phyloP scores from a whole-genome alignment of 2,113 vertebrate genomes.

The Lagopus leucura region DNA sequence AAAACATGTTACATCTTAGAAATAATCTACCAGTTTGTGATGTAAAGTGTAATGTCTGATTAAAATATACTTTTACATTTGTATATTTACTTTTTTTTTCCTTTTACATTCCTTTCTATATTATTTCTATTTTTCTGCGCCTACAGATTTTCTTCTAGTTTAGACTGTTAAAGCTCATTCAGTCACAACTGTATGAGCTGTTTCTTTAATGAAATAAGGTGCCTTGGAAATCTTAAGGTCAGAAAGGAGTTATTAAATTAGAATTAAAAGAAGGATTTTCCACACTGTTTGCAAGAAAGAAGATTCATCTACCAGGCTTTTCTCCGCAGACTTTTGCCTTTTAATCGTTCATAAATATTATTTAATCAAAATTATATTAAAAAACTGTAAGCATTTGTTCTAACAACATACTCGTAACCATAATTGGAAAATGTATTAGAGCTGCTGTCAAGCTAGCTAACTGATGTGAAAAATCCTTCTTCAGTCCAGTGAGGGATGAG shows the following conservation, averaged over 20 bases:
- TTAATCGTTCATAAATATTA: conserved; percentile 40
- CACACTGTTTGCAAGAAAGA: not conserved
- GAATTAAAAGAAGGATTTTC: conserved; percentile 32
- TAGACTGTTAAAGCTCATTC: not conserved
- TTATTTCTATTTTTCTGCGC: not conserved
- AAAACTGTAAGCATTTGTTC: conserved; percentile 4
- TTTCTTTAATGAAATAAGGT: conserved; percentile 1
- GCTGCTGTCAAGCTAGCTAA: conserved; percentile 8
- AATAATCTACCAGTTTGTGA: not conserved
- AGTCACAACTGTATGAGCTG: not conserved
- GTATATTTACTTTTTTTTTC: not conserved
- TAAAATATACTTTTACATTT: not conserved
- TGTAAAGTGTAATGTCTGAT: not conserved
- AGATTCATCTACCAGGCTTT: not conserved
- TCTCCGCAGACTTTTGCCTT: conserved; percentile 12
- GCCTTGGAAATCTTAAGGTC: not conserved
- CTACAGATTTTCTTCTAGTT: not conserved
- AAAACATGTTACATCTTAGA: not conserved
- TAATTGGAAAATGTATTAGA: conserved; percentile 28
- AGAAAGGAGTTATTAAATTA: conserved; percentile 2
- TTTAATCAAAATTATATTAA: conserved; percentile 9
- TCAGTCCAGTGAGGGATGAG: not conserved
- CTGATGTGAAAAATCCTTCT: conserved; percentile 17
- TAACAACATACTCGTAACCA: not conserved
- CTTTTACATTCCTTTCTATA: not conserved